phyloP scores from a whole-genome alignment of 2,113 vertebrate genomes.

The Setophaga kirtlandii region DNA sequence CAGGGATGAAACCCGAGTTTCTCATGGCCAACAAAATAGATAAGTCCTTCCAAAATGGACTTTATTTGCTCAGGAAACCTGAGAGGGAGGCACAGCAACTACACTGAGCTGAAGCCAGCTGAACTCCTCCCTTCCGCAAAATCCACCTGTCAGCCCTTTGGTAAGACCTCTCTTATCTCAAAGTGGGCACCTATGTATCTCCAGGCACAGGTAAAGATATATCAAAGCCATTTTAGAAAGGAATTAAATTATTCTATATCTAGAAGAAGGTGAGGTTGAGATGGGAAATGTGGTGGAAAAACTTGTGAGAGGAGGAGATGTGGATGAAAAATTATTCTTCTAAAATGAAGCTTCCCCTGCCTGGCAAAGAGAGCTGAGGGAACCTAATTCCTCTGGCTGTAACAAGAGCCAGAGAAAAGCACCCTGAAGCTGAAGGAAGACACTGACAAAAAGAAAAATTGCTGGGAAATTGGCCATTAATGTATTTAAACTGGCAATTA shows the following conservation, averaged over 20 bases:
- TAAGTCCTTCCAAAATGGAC: neutral
- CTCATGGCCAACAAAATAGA: neutral
- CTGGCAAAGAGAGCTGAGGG: neutral
- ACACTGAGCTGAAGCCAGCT: neutral
- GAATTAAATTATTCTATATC: neutral
- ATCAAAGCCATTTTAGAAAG: neutral
- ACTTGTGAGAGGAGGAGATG: neutral
- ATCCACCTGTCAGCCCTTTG: neutral
- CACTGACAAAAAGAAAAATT: neutral
- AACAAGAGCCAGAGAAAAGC: neutral
- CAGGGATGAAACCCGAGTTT: neutral
- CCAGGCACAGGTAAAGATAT: neutral
- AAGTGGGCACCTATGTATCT: neutral
- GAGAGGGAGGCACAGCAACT: neutral
- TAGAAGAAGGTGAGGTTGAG: neutral
- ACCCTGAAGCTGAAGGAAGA: neutral
- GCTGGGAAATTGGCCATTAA: neutral
- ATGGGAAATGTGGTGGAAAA: neutral
- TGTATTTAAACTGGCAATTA: constrained; percentile 18
- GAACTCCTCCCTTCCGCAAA: neutral
- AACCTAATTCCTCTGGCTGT: neutral
- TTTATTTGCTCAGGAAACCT: neutral
- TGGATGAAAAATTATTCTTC: neutral
- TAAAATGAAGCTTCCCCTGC: neutral
- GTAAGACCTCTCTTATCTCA: neutral